Evolutionary conservation across 1,140 invertebrate species (phyloP), one percentile per base, ranked within the genome.

Genomic region (Argopecten irradians): DNA sequence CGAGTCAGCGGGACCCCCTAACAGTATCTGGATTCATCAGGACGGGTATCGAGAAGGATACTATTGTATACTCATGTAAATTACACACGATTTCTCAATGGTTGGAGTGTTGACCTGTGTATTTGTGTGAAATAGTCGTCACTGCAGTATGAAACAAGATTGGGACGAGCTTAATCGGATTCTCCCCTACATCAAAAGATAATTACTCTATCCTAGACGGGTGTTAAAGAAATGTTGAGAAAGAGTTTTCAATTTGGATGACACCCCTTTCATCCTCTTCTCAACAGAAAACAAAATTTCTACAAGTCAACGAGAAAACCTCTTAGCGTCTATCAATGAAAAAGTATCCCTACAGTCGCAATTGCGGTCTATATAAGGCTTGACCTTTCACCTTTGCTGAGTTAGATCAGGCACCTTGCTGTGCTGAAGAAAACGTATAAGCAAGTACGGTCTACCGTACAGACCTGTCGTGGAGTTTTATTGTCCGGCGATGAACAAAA

Each of bases 121-220:
- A 39, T 39, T 41, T 83, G 41, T 83, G 41, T 87, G 86, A 87
- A 82, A 87, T 87, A 82, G 83, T 87, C 86, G 71, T 33, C 55
- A 82, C 82, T 82, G 39, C 36, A 83, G 39, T 83, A 82, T 82
- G 39, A 86, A 87, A 87, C 55, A 71, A 82, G 82, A 87, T 87
- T 87, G 83, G 35, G 71, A 36, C 82, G 41, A 87, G 82, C 41
- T 71, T 87, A 87, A 87, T 87, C 86, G 86, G 86, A 87, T 87
- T 87, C 83, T 83, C 82, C 36, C 34, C 32, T 33, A 83, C 83
- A 82, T 87, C 86, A 87, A 87, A 83, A 36, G 34, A 36, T 43
- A 87, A 83, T 82, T 43, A 34, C 71, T 34, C 86, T 34, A 71
- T 36, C 36, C 83, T 82, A 41, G 71, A 71, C 28, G 71, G 34